Evolutionary conservation across 1,140 invertebrate genomes (phyloP).

Genomic region (Globodera rostochiensis): DNA sequence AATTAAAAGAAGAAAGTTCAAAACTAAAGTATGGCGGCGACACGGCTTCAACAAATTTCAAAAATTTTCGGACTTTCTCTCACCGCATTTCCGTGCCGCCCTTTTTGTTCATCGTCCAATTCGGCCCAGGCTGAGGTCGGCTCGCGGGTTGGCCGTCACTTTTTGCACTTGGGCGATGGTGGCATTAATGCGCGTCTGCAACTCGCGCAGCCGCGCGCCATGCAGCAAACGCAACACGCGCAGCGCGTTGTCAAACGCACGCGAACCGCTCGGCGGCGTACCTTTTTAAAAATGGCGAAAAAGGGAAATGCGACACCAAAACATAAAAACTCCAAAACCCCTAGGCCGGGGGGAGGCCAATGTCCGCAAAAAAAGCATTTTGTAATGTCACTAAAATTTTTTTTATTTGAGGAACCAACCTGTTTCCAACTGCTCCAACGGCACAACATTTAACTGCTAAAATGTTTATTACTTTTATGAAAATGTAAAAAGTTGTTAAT

Average conservation of each 20-base stretch:
- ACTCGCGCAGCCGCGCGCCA: constrained; percentile 72
- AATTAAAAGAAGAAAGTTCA: too few relatives aligned
- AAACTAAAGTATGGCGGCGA: too few relatives aligned
- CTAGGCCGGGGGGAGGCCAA: too few relatives aligned
- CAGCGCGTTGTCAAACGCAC: constrained; percentile 40
- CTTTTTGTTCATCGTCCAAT: constrained; percentile 73
- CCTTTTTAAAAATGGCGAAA: constrained; percentile 5
- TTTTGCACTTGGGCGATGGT: constrained; percentile 86
- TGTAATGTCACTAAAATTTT: background rate
- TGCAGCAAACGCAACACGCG: constrained; percentile 44
- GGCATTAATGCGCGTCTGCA: constrained; percentile 93
- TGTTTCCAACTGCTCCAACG: background rate
- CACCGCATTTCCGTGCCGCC: too few relatives aligned
- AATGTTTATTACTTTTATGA: background rate
- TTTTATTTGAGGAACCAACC: background rate
- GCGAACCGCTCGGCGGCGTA: constrained; percentile 8
- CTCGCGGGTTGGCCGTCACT: constrained; percentile 93
- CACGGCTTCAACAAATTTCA: background rate
- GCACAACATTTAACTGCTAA: constrained; percentile 5
- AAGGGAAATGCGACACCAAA: background rate
- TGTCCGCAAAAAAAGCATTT: background rate
- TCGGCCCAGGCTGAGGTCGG: constrained; percentile 88
- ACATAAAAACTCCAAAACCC: background rate
- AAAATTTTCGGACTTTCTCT: background rate
- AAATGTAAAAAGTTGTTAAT: too few relatives aligned